These are phyloP conservation scores for Epizoanthus scotinus DNA, from an alignment of 92 coral and sea anemone species.

Conservation along the genomic window DNA sequence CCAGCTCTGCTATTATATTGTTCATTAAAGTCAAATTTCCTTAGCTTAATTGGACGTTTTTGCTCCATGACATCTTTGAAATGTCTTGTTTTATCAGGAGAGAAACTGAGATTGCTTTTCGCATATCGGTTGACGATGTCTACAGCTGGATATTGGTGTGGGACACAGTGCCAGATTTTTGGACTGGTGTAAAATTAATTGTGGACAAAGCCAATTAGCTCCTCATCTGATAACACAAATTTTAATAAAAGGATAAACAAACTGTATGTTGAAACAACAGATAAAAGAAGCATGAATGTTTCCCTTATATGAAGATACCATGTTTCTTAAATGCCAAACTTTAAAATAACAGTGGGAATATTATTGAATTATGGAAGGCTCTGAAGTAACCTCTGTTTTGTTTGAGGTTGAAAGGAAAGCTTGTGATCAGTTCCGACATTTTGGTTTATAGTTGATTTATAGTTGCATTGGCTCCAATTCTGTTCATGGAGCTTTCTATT, in stretches of 20 bases:
- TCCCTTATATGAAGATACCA: neutral
- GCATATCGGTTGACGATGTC: too few relatives aligned
- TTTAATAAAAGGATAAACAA: neutral
- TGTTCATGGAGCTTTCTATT: too few relatives aligned
- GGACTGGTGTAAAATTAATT: slow-evolving; percentile 36
- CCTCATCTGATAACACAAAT: slow-evolving; percentile 6
- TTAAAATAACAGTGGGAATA: too few relatives aligned
- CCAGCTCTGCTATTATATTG: too few relatives aligned
- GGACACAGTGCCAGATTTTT: neutral
- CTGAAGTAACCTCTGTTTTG: too few relatives aligned
- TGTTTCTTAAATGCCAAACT: too few relatives aligned
- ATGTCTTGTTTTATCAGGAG: slow-evolving; percentile 18
- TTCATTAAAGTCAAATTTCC: slow-evolving; percentile 43
- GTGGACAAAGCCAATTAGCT: slow-evolving; percentile 47
- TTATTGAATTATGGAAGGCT: too few relatives aligned
- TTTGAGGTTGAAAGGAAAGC: too few relatives aligned
- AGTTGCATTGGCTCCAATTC: too few relatives aligned
- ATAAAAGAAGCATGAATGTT: neutral
- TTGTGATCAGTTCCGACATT: too few relatives aligned
- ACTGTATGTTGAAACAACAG: neutral
- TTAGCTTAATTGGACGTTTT: slow-evolving; percentile 32
- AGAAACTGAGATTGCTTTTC: too few relatives aligned
- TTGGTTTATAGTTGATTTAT: too few relatives aligned
- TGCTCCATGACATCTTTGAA: slow-evolving; percentile 31
- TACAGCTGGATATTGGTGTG: slow-evolving; percentile 41